Base-by-base conservation (phyloP, 2,797 vertebrate genomes). In the Pelobates cultripes region DNA sequence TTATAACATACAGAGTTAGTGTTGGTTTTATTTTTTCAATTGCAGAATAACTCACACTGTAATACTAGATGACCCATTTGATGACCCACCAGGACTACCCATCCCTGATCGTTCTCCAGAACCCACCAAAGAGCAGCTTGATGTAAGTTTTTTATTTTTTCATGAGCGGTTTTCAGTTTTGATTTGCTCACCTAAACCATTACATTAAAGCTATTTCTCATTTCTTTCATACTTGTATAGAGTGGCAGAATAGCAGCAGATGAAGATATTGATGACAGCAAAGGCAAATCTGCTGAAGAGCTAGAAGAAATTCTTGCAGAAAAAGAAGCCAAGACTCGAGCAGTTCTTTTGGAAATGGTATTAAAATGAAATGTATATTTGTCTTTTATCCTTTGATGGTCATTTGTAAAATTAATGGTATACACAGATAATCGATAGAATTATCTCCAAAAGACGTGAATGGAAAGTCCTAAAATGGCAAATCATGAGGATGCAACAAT, bases 341-440 rank as follows among this genome's bases (percentile, higher is more conserved):
- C 97, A 85, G 98, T 99, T 89, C 93, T 99, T 70, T 89, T 99
- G 88, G 97, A 99, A 92, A 99, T 99, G 98, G 97, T 99, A 88
- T 71, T 43, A 14, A 4, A 41, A 28, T 28, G 28, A 28, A 28
- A 28, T 28, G 28, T 28, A 28, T 28, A 28, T 28, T 28, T 28
- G 28, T 28, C 28, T 28, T 28, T 28, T 28, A 28, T 28, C 28
- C 28, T 28, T 28, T 28, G 28, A 28, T 28, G 28, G 28, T 28
- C 1, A 28, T 28, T 28, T 28, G 28, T 28, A 28, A 28, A 28
- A 28, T 28, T 28, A 28, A 28, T 1, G 28, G 28, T 28, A 28
- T 28, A 28, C 28, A 28, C 28, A 28, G 28, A 28, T 28, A 28
- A 28, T 28, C 28, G 28, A 28, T 28, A 28, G 28, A 28, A 28